Evolutionary conservation across 2,797 vertebrate species (phyloP), one percentile per base, ranked within the genome.

Genomic region (Onychomys arenicola): DNA sequence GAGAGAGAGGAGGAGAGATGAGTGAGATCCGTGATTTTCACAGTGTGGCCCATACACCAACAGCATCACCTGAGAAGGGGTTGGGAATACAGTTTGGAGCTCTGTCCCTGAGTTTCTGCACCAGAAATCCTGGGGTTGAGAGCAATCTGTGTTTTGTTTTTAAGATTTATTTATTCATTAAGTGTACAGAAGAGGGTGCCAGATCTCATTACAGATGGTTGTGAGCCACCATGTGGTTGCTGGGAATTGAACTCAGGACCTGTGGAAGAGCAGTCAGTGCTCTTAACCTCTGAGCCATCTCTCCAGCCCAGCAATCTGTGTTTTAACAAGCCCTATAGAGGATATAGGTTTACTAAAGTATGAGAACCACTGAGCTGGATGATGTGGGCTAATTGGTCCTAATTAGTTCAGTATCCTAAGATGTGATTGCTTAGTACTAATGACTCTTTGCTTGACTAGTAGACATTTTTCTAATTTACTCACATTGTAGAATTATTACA

Each of bases 381-480:
- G 27, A 65, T 59, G 11, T 69, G 27, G 52, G 40, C 19, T 49
- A 80, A 63, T 10, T 88, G 65, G 49, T 87, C n/a, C 71, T 67
- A 90, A 95, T 92, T 52, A 90, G 81, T 63, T 69, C 43, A 94
- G 73, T 75, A 85, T 93, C 55, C 37, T 94, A 63, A 85, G 43
- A 81, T 90, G 6, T 71, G 90, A 57, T 82, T 84, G 40, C 49
- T 90, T 90, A 43, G 23, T 61, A 75, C 73, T 77, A 55, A 46
- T 12, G 29, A 90, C 0, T 19, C 88, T 96, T 88, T 67, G 46
- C 76, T 88, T 93, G 11, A 85, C 34, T 61, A 91, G 23, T 34
- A 77, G 83, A 5, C 43, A 81, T 95, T 96, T 96, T 89, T 59
- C 67, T 82, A 96, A 83, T 81, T 95, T 87, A 89, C 49, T 81